A percentile compares a stretch with the other conserved stretches of the same genome.
These are phyloP conservation scores for Dryobates pubescens DNA, from an alignment of 2,797 vertebrate species.

Conservation along the genomic window DNA sequence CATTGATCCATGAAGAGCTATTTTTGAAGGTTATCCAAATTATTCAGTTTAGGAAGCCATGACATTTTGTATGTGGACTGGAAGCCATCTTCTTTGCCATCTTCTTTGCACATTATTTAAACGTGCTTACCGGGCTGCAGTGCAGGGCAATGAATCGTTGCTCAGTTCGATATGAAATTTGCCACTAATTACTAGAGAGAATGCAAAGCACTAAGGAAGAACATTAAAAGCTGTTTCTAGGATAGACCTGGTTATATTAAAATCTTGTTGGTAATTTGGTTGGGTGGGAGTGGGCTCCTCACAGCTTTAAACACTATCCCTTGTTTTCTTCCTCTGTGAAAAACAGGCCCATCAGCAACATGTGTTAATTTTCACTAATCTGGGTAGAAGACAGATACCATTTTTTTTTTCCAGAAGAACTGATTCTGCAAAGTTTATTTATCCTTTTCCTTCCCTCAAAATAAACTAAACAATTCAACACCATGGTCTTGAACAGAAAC, in stretches of 20 bases:
- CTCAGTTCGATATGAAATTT: background rate
- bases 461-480: background rate
- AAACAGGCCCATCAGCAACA: background rate
- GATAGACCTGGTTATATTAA: background rate
- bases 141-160: background rate
- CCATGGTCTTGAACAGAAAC: background rate
- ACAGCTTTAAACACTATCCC: background rate
- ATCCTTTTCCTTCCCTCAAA: background rate
- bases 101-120: background rate
- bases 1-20: constrained; percentile 25
- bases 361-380: background rate
- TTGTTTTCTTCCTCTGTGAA: background rate
- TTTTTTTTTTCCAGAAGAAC: too few species aligned
- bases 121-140: background rate
- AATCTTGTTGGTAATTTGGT: background rate
- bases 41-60: background rate
- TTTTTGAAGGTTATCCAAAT: constrained; percentile 19
- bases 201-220: background rate
- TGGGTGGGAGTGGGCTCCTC: background rate
- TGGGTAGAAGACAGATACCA: background rate
- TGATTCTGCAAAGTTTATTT: background rate
- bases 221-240: background rate
- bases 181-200: background rate
- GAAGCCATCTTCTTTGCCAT: background rate
- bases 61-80: background rate